Evolutionary conservation across 1,140 invertebrate genomes (phyloP).

Genomic region (Lepidurus packardi): DNA sequence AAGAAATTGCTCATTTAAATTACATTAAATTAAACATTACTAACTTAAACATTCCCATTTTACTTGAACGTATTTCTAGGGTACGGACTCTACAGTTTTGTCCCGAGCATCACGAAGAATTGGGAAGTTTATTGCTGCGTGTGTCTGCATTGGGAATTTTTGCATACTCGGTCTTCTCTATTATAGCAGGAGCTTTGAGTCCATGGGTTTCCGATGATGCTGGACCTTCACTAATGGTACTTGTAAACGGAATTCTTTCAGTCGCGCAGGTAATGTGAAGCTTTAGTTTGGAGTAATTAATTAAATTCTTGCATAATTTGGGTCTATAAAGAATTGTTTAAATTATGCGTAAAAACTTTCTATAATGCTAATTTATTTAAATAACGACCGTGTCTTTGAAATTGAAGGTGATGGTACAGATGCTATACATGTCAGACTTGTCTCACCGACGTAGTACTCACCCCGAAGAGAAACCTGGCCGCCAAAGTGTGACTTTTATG

Average conservation of each 20-base stretch:
- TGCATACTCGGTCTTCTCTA: slow-evolving; percentile 84
- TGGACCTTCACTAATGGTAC: slow-evolving; percentile 74
- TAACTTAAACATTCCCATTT: no score
- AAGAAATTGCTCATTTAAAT: neutral
- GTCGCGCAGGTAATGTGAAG: slow-evolving; percentile 62
- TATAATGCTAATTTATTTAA: no score
- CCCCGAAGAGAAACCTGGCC: slow-evolving; percentile 83
- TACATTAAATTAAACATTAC: no score
- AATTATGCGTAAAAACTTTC: no score
- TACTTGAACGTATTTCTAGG: slow-evolving; percentile 49
- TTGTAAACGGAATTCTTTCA: slow-evolving; percentile 78
- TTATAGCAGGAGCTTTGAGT: slow-evolving; percentile 79
- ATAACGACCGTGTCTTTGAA: no score
- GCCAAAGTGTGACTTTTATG: slow-evolving; percentile 90
- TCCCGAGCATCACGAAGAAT: slow-evolving; percentile 71
- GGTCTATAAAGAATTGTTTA: no score
- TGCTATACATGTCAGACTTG: slow-evolving; percentile 91
- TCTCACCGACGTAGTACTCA: slow-evolving; percentile 81
- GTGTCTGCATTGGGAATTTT: slow-evolving; percentile 88
- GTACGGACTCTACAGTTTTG: slow-evolving; percentile 82
- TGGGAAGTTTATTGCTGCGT: slow-evolving; percentile 83
- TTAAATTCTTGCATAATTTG: neutral
- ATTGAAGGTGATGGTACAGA: slow-evolving; percentile 74
- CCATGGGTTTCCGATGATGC: slow-evolving; percentile 65
- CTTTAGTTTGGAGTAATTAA: slow-evolving; percentile 31